Percentiles rank a stretch among this genome's conserved stretches.
Evolutionary conservation across 2,797 vertebrate genomes (phyloP).

Genomic region (Clarias pachynema): DNA sequence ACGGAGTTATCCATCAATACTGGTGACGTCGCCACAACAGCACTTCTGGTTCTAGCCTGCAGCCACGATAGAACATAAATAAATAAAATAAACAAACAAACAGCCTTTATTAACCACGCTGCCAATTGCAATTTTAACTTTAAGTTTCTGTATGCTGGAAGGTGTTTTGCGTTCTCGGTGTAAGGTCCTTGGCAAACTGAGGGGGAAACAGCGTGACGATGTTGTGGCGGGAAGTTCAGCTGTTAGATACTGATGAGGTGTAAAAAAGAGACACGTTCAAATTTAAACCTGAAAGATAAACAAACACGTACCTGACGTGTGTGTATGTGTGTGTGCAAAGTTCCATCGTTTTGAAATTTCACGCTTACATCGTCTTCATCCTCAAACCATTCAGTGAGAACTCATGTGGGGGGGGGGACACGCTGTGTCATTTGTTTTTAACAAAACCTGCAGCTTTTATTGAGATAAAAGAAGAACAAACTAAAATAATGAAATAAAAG

Average conservation of each 20-base stretch:
- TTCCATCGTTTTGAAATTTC: no score
- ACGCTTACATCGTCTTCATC: background rate
- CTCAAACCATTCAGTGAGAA: background rate
- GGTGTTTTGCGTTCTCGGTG: background rate
- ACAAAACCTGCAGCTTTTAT: background rate
- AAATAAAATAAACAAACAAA: background rate
- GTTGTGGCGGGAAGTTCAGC: slow-evolving; percentile 20
- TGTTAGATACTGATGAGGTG: slow-evolving; percentile 30
- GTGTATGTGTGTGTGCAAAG: background rate
- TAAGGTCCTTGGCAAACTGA: slow-evolving; percentile 12
- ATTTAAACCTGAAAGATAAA: slow-evolving; percentile 24
- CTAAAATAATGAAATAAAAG: background rate
- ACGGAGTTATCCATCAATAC: background rate
- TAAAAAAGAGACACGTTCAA: slow-evolving; percentile 22
- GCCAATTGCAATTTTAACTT: slow-evolving; percentile 24
- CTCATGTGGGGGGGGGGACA: background rate
- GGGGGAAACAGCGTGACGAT: background rate
- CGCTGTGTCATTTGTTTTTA: background rate
- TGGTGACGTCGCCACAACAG: background rate
- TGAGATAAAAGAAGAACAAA: background rate
- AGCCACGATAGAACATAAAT: background rate
- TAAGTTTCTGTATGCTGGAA: slow-evolving; percentile 24
- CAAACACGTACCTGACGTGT: background rate
- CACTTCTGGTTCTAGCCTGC: background rate
- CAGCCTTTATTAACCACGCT: background rate